Conservation (phyloP, 2,797 vertebrate genomes). For the Natrix natrix region DNA sequence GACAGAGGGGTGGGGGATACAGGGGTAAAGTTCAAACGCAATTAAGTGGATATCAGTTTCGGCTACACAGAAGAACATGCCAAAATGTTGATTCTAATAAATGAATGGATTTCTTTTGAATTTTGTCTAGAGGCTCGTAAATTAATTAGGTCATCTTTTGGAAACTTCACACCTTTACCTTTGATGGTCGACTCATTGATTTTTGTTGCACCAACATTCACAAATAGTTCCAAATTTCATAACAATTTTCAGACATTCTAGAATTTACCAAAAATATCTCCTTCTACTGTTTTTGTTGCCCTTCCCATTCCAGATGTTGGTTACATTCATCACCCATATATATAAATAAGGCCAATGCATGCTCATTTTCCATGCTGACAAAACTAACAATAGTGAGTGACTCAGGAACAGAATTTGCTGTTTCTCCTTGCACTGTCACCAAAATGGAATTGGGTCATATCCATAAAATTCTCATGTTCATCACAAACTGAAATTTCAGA, state of each 20-base stretch:
- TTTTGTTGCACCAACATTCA: not conserved
- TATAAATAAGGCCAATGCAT: not conserved
- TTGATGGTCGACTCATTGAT: not conserved
- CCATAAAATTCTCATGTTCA: not conserved
- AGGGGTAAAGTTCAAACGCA: too few species aligned
- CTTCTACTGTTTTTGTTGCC: not conserved
- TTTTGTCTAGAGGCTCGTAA: too few species aligned
- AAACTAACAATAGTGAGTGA: not conserved
- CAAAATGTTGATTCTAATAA: too few species aligned
- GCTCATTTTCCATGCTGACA: not conserved
- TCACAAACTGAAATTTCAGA: not conserved
- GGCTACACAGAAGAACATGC: too few species aligned
- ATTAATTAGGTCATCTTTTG: too few species aligned
- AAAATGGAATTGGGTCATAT: not conserved
- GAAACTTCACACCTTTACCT: not conserved
- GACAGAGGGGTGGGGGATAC: too few species aligned
- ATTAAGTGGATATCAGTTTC: too few species aligned
- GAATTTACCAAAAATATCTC: not conserved
- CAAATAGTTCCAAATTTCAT: not conserved
- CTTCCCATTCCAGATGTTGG: not conserved
- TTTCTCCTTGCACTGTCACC: not conserved
- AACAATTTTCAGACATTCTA: not conserved
- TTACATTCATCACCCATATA: not conserved
- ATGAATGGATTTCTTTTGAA: too few species aligned
- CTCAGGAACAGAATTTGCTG: not conserved